Conservation (phyloP, 2,888 invertebrate species). For the Octodonta nipae region DNA sequence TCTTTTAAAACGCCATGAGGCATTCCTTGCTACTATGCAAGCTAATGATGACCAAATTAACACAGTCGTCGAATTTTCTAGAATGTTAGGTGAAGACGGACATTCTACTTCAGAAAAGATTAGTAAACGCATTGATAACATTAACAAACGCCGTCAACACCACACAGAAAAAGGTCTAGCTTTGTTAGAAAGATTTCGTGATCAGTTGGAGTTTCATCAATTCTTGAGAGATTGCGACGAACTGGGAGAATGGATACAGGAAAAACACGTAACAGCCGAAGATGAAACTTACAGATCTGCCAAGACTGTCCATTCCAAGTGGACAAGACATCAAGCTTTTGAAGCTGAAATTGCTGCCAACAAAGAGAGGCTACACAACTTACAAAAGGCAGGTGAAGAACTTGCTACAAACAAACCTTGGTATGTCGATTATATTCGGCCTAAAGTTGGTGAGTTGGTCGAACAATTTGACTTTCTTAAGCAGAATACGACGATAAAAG, state of each 20-base stretch:
- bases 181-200: constrained; percentile 83
- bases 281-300: constrained; percentile 98
- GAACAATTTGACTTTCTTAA: constrained; percentile 89
- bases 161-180: constrained; percentile 84
- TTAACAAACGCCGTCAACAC: constrained; percentile 74
- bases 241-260: constrained; percentile 96
- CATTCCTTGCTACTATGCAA: constrained; percentile 98
- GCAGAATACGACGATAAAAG: constrained; percentile 84
- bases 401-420: constrained; percentile 90
- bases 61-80: constrained; percentile 87
- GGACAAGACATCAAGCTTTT: constrained; percentile 98
- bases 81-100: constrained; percentile 75
- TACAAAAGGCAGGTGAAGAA: constrained; percentile 81
- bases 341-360: constrained; percentile 98
- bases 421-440: constrained; percentile 77
- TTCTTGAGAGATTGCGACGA: constrained; percentile 92
- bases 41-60: constrained; percentile 99
- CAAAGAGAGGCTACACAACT: constrained; percentile 74
- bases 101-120: constrained; percentile 96
- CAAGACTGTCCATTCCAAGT: constrained; percentile 98
- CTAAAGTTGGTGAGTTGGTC: constrained; percentile 76
- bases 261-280: constrained; percentile 95
- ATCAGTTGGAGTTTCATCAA: constrained; percentile 89
- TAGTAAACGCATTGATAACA: constrained; percentile 87
- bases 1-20: constrained; percentile 91